Percentiles rank a stretch among this genome's conserved stretches.
phyloP scores from a whole-genome alignment of 2,888 invertebrate genomes.

The Eupithecia exiguata region DNA sequence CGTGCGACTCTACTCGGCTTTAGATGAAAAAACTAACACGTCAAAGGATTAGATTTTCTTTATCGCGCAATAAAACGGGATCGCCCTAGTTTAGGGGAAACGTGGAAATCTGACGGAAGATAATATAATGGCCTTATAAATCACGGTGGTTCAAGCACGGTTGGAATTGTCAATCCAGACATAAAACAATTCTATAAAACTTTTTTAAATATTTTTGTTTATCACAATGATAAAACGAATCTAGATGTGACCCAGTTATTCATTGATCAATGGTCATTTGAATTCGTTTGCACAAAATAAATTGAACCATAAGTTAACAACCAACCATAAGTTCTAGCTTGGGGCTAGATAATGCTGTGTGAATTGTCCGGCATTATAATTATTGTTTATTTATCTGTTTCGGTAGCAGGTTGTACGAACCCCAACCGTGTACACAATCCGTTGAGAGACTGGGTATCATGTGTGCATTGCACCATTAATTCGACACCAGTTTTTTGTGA shows the following conservation, averaged over 20 bases:
- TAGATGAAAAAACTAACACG: slow-evolving; percentile 11
- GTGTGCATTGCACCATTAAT: slow-evolving; percentile 5
- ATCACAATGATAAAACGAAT: not conserved
- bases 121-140: slow-evolving; percentile 11
- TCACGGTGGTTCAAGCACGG: not conserved
- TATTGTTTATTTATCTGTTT: no score
- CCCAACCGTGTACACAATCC: not conserved
- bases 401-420: not conserved
- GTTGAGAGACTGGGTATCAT: not conserved
- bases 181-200: not conserved
- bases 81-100: slow-evolving; percentile 6
- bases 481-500: slow-evolving; percentile 3
- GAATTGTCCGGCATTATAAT: no score
- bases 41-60: slow-evolving; percentile 13
- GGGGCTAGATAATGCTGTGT: no score
- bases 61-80: slow-evolving; percentile 11
- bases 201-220: not conserved
- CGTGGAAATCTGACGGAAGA: slow-evolving; percentile 10
- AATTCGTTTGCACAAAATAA: not conserved
- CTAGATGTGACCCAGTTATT: not conserved
- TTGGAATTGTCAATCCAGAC: not conserved
- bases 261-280: not conserved
- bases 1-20: not conserved
- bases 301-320: no score
- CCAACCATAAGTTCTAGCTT: no score